Evolutionary conservation across 2,888 invertebrate species (phyloP).

Genomic region (Deroplatys truncata): DNA sequence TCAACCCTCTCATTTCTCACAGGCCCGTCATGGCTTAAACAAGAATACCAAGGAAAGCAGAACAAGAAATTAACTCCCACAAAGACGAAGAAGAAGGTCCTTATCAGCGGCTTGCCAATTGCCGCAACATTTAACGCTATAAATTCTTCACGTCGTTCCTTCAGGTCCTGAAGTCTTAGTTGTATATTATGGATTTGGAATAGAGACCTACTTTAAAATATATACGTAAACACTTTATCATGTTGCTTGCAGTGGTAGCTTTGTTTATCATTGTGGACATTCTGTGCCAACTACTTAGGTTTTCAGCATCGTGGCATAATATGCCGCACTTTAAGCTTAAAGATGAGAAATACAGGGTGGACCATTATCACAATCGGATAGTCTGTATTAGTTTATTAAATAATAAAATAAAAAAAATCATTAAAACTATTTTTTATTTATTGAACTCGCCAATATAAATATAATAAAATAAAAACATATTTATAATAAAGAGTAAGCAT

Average conservation of each 20-base stretch:
- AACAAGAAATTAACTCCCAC: background rate
- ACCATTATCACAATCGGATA: no score
- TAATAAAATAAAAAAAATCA: no score
- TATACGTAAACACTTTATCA: background rate
- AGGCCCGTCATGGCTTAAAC: background rate
- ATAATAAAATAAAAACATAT: no score
- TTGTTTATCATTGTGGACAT: background rate
- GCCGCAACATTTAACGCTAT: background rate
- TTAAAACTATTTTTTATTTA: no score
- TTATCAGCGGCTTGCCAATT: background rate
- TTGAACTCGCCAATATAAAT: no score
- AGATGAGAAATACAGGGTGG: no score
- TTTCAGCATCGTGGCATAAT: no score
- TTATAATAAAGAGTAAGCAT: no score
- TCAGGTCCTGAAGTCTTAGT: background rate
- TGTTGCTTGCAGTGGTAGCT: background rate
- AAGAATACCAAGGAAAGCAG: background rate
- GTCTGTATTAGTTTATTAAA: no score
- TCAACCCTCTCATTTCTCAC: background rate
- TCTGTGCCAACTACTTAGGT: background rate
- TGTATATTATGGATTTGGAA: background rate
- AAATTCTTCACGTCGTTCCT: background rate
- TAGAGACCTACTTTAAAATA: background rate
- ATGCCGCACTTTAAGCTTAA: no score
- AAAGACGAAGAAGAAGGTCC: background rate